Evolutionary conservation across 2,888 invertebrate genomes (phyloP).

Genomic region (Junonia oenone): DNA sequence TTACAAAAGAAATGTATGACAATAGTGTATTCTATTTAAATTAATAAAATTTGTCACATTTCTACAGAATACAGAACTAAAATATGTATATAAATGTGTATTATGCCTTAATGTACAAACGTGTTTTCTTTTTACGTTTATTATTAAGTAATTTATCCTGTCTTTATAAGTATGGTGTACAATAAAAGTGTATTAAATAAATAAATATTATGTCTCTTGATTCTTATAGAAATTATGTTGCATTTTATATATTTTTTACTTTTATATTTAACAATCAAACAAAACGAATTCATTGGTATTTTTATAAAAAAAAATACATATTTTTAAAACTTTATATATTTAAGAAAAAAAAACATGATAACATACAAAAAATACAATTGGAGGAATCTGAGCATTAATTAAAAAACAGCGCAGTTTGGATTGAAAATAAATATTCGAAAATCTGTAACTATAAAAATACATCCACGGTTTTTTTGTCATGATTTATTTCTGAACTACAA

Average conservation of each 20-base stretch:
- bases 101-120: no score
- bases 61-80: no score
- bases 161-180: no score
- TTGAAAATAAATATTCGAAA: not conserved
- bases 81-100: no score
- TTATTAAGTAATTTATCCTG: no score
- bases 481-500: not conserved
- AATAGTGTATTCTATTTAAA: no score
- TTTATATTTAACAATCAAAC: not conserved
- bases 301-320: not conserved
- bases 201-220: no score
- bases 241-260: not conserved
- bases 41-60: no score
- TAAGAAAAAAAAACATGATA: not conserved
- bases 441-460: not conserved
- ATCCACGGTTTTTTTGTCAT: not conserved
- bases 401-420: not conserved
- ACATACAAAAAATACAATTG: not conserved
- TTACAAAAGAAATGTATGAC: no score
- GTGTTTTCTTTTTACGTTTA: no score
- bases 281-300: not conserved
- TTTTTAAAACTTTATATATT: not conserved
- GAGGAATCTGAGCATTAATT: not conserved
- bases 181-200: no score
- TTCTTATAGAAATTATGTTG: no score